These are phyloP conservation scores for Pangasianodon gigas DNA, from an alignment of 2,113 vertebrate genomes.

Conservation along the genomic window DNA sequence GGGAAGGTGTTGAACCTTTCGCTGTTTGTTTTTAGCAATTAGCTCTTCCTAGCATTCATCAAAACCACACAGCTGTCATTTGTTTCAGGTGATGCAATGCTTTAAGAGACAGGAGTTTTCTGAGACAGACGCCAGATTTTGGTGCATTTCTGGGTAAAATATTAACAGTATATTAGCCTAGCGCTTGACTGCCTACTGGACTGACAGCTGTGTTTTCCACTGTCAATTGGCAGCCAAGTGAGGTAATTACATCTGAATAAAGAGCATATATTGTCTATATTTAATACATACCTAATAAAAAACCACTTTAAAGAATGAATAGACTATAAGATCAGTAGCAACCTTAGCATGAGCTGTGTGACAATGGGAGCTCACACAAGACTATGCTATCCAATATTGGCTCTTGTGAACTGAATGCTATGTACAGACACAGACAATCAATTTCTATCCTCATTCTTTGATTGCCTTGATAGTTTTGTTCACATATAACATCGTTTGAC, in stretches of 20 bases:
- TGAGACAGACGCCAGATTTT: not conserved
- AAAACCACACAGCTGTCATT: not conserved
- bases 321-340: not conserved
- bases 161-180: not conserved
- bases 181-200: not conserved
- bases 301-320: not conserved
- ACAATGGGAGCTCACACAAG: not conserved
- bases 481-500: not conserved
- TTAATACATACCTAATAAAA: not conserved
- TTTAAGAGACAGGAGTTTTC: constrained; percentile 16
- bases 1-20: not conserved
- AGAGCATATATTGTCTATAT: not conserved
- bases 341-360: not conserved
- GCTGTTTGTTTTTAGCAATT: not conserved
- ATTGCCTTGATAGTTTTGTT: not conserved
- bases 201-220: not conserved
- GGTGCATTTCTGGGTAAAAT: not conserved
- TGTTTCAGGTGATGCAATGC: constrained; percentile 19
- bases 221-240: not conserved
- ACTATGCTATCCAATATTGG: not conserved
- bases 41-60: not conserved
- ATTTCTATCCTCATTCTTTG: not conserved
- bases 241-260: not conserved
- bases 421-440: not conserved
- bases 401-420: not conserved